Base-by-base conservation (phyloP, 2,113 vertebrate species). In the Gobius niger region DNA sequence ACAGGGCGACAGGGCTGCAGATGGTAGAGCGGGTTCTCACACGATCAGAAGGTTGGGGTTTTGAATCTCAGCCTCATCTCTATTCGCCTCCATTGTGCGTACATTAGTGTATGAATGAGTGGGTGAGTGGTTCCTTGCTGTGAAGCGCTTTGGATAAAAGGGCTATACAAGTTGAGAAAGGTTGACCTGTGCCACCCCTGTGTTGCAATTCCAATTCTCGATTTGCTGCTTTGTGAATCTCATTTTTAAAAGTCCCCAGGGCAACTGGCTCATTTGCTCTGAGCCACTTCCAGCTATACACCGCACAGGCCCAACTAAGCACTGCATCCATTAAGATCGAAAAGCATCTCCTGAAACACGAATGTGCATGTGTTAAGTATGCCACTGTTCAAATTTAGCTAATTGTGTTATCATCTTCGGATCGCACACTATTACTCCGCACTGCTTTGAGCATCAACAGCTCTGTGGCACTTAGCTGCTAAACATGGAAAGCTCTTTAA, bases 401-500 rank as follows among this genome's bases (percentile, higher is more conserved):
- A 42, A 60, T 44, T 60, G 40, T 44, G 13, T 60, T 60, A 60
- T 60, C 57, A 60, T 60, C 57, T 42, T 16, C 12, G 40, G 57
- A 60, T 60, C 14, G 40, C 40, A n/a, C 57, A 60, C 57, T 60
- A 60, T 60, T 60, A 60, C 57, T 40, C 57, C 7, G 40, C 57
- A 15, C 57, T 44, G 40, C 57, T 44, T 60, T 60, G 57, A 60
- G 40, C 40, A 40, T 40, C 15, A 60, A 60, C 42, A 42, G 40
- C 40, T 42, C 40, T 9, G 57, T 44, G n/a, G 40, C 57, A 60
- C 57, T 60, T 60, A 60, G 40, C 34, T 4, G 40, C 57, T 60
- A 60, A 60, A 60, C 57, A 60, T 9, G 57, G 57, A 60, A 60
- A 60, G 40, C 57, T 60, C 57, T 60, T 60, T 60, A 60, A 60